Evolutionary conservation across 2,888 invertebrate genomes (phyloP).

Genomic region (Scaptomyza cyrtandrae): DNA sequence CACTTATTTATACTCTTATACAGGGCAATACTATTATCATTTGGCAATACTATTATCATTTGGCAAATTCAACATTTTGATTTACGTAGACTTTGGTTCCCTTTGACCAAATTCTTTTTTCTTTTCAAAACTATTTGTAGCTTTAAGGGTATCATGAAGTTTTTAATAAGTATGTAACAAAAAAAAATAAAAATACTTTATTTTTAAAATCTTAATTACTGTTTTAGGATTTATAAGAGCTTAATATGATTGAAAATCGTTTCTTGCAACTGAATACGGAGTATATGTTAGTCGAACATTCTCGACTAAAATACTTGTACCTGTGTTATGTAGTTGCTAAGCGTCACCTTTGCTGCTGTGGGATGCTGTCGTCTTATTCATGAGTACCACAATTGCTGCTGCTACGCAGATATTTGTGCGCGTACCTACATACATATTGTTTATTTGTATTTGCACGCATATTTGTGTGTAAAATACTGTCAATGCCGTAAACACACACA

Average conservation of each 20-base stretch:
- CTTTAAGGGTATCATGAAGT: too few relatives aligned
- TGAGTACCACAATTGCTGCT: conserved; percentile 41
- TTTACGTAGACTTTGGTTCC: too few relatives aligned
- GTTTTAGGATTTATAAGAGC: too few relatives aligned
- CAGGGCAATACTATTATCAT: too few relatives aligned
- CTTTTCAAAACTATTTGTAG: too few relatives aligned
- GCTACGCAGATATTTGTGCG: conserved; percentile 36
- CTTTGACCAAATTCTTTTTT: too few relatives aligned
- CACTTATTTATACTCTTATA: not conserved
- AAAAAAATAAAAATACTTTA: not conserved
- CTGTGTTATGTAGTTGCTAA: conserved; percentile 46
- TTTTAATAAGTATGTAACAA: not conserved
- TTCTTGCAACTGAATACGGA: not conserved
- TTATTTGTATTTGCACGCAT: conserved; percentile 10
- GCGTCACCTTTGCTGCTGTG: conserved; percentile 37
- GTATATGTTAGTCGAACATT: not conserved
- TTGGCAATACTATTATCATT: too few relatives aligned
- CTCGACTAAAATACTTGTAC: not conserved
- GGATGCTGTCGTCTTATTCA: conserved; percentile 55
- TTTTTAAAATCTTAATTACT: not conserved
- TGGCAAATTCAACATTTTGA: too few relatives aligned
- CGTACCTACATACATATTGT: conserved; percentile 18
- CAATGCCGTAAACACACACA: conserved; percentile 26
- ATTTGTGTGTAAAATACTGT: conserved; percentile 16
- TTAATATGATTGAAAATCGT: too few relatives aligned